phyloP scores from a whole-genome alignment of 2,113 vertebrate species.

The Rhinoptilus africanus region DNA sequence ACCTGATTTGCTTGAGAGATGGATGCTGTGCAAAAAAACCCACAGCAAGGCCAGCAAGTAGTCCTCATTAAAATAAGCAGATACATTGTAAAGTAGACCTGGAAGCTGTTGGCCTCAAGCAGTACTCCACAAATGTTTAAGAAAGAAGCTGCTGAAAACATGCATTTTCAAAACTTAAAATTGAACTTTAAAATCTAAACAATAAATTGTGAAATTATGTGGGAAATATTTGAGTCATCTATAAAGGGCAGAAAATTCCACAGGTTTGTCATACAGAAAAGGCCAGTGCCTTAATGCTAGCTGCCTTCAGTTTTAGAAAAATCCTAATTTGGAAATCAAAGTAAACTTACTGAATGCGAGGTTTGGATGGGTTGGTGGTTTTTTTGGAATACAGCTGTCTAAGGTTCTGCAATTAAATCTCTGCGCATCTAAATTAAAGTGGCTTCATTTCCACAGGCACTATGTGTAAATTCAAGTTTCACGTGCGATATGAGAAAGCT shows the following conservation, averaged over 20 bases:
- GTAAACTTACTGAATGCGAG: neutral
- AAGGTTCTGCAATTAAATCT: neutral
- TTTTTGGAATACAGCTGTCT: neutral
- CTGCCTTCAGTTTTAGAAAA: neutral
- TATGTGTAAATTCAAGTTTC: neutral
- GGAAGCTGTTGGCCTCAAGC: neutral
- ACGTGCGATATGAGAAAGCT: neutral
- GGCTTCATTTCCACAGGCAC: neutral
- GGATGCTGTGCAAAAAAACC: neutral
- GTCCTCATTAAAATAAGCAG: neutral
- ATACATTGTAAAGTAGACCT: neutral
- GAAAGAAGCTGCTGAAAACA: neutral
- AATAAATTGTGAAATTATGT: neutral
- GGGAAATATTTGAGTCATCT: neutral
- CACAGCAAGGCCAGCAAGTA: neutral
- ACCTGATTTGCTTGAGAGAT: neutral
- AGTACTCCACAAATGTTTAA: neutral
- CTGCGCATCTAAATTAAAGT: neutral
- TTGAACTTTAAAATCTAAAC: neutral
- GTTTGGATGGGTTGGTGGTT: neutral
- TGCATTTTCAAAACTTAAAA: neutral
- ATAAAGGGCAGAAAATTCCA: neutral
- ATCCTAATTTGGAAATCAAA: neutral
- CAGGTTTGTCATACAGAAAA: neutral
- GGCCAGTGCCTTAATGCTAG: neutral